Conservation (phyloP, 2,797 vertebrate genomes). For the Gymnocypris eckloni region DNA sequence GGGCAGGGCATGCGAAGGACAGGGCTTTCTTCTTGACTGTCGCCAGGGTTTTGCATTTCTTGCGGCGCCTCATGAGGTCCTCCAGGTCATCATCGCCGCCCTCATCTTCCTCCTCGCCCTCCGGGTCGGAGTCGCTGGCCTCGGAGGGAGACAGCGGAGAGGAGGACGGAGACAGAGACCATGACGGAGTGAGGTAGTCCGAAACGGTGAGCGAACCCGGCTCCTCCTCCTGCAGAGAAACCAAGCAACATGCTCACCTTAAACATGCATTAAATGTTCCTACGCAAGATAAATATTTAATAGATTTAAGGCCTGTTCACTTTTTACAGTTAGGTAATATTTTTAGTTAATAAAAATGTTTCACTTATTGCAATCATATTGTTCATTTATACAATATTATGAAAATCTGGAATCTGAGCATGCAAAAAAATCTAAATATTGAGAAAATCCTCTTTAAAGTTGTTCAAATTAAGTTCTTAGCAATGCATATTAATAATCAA, state of each 20-base stretch:
- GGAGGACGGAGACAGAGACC: constrained; percentile 83
- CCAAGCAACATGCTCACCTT: background rate
- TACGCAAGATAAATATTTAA: too few species aligned
- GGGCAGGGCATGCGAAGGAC: constrained; percentile 69
- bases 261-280: too few species aligned
- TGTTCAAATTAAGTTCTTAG: too few species aligned
- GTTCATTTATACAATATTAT: too few species aligned
- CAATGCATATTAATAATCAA: too few species aligned
- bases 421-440: too few species aligned
- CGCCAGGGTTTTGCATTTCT: constrained; percentile 76
- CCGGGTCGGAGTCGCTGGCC: constrained; percentile 80
- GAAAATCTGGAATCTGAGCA: too few species aligned
- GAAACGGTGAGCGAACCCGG: constrained; percentile 79
- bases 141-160: constrained; percentile 82
- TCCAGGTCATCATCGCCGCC: constrained; percentile 79
- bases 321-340: too few species aligned
- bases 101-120: constrained; percentile 81
- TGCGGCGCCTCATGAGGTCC: constrained; percentile 80
- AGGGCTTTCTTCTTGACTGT: constrained; percentile 73
- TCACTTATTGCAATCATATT: too few species aligned
- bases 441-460: too few species aligned
- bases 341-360: too few species aligned
- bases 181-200: constrained; percentile 85
- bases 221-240: constrained; percentile 76
- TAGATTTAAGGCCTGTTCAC: too few species aligned